Base-by-base conservation (phyloP, 2,797 vertebrate genomes). In the Ispidina lecontei region DNA sequence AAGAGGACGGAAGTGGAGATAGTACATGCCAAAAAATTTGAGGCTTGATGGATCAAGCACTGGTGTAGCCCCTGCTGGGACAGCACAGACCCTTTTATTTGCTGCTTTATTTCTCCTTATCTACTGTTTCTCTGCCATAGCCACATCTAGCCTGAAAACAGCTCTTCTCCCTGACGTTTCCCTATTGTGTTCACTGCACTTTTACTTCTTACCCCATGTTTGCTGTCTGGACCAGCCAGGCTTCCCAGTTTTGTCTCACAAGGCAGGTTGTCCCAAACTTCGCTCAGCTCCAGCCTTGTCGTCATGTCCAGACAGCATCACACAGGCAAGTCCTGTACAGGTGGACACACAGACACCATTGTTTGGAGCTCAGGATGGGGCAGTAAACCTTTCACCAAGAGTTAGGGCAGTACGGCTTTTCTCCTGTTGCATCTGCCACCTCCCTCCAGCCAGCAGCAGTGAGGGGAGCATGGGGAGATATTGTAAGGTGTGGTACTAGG, bases 331-430 rank as follows among this genome's bases (percentile, higher is more conserved):
- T 18, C 41, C 58, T 33, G 2, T 10, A 16, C 0, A 0, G 31
- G 29, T n/a, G 20, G 39, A 62, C 29, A 13, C 0, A 0, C 5
- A 4, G 0, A 2, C 11, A 8, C 4, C 6, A 0, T 29, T 9
- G 41, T 65, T 10, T 29, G 44, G 19, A 56, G 68, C 23, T 55
- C 10, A 12, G 55, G 33, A 29, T 2, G 4, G n/a, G 18, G 14
- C n/a, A 23, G 6, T 3, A 47, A 37, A 1, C 62, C 17, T 31
- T 37, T 29, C 9, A 6, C 25, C 16, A 4, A 7, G 47, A 84
- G 43, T 37, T 46, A 58, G 35, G 14, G 21, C 39, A 44, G 12
- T 22, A 28, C 3, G 1, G 54, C 4, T 63, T 35, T 22, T 35
- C 74, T 87, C 26, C 74, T 64, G 29, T 60, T 80, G 12, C 67